phyloP scores from a whole-genome alignment of 2,888 invertebrate genomes.

The Cheilosia variabilis region DNA sequence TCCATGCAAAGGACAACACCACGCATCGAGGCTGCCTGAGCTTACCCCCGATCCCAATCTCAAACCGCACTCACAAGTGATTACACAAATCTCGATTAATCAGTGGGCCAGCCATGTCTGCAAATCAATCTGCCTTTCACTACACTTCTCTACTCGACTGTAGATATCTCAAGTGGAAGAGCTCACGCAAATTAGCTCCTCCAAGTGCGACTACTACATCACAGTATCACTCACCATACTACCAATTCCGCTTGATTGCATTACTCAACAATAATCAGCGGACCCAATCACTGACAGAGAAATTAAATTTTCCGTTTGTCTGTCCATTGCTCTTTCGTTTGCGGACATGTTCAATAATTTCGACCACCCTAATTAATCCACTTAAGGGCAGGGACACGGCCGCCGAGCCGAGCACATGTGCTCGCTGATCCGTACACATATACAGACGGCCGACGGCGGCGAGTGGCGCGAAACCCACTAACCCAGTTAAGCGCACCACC shows the following conservation, averaged over 20 bases:
- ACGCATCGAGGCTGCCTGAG: neutral
- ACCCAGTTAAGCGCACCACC: conserved; percentile 55
- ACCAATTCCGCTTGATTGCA: conserved; percentile 67
- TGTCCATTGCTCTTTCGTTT: conserved; percentile 25
- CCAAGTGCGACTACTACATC: conserved; percentile 24
- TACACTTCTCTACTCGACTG: conserved; percentile 6
- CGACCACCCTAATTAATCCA: conserved; percentile 71
- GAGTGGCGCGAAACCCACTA: conserved; percentile 41
- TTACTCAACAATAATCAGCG: conserved; percentile 68
- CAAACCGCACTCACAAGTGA: neutral
- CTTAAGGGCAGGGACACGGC: conserved; percentile 64
- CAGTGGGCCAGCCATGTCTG: conserved; percentile 49
- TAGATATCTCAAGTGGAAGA: conserved; percentile 35
- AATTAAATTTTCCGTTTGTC: conserved; percentile 54
- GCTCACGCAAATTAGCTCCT: conserved; percentile 24
- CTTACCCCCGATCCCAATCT: neutral
- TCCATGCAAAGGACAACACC: neutral
- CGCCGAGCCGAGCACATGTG: conserved; percentile 19
- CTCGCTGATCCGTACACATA: neutral
- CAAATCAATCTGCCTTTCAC: conserved; percentile 55
- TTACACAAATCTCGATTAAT: conserved; percentile 43
- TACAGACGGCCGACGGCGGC: no score
- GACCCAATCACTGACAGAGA: conserved; percentile 49
- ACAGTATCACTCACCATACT: conserved; percentile 32
- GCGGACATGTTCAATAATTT: conserved; percentile 64